These are phyloP conservation scores for Myiothlypis coronata DNA, from an alignment of 2,797 vertebrate species.

Conservation along the genomic window DNA sequence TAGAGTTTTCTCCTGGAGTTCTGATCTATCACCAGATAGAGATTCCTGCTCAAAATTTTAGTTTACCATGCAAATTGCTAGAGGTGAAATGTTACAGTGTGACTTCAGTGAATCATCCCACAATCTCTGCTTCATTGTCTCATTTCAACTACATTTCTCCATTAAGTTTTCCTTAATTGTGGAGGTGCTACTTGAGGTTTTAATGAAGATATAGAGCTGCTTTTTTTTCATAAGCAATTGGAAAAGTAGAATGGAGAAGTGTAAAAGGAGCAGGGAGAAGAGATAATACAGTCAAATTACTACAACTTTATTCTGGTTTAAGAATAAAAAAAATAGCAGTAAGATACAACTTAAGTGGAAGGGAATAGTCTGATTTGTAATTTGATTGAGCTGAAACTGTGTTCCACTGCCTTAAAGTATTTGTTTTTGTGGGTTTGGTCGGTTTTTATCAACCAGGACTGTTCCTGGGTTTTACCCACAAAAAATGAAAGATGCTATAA, in stretches of 20 bases:
- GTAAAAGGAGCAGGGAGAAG: background rate
- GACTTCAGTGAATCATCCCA: background rate
- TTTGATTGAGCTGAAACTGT: background rate
- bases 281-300: background rate
- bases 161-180: background rate
- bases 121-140: background rate
- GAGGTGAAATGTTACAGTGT: background rate
- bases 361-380: background rate
- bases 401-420: background rate
- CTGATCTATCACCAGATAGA: background rate
- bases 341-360: background rate
- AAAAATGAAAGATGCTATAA: background rate
- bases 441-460: background rate
- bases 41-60: background rate
- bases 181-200: background rate
- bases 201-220: background rate
- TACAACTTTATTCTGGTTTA: background rate
- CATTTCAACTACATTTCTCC: background rate
- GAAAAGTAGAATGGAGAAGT: background rate
- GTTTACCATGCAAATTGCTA: background rate
- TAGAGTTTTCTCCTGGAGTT: background rate
- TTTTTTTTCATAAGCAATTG: background rate
- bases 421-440: background rate
- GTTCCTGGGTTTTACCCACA: background rate
- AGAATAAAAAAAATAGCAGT: background rate